These are phyloP conservation scores for Rhagonycha fulva DNA, from an alignment of 2,888 invertebrate genomes.

Conservation along the genomic window DNA sequence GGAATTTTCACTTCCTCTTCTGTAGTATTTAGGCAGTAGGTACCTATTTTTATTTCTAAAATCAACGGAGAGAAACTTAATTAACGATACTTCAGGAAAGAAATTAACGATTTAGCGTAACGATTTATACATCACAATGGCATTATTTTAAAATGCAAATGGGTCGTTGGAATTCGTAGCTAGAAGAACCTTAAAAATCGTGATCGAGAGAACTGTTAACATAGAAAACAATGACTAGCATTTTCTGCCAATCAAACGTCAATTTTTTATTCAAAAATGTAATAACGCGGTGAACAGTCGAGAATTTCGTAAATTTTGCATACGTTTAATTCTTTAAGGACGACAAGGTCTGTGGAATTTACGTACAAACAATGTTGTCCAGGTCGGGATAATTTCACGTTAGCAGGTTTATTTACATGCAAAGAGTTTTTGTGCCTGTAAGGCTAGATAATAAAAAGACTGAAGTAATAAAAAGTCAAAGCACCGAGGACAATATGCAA, in stretches of 20 bases:
- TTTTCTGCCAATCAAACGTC: background rate
- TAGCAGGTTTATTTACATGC: conserved; percentile 26
- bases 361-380: conserved; percentile 16
- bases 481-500: conserved; percentile 22
- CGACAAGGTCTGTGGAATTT: conserved; percentile 15
- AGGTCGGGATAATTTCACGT: conserved; percentile 28
- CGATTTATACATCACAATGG: background rate
- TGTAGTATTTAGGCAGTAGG: too few relatives aligned
- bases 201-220: too few relatives aligned
- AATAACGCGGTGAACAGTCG: background rate
- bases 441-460: conserved; percentile 29
- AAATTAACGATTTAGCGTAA: background rate
- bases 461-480: conserved; percentile 23
- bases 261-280: background rate
- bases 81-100: background rate
- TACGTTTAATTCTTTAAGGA: background rate
- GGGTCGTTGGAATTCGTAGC: too few relatives aligned
- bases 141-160: background rate
- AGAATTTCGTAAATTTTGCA: background rate
- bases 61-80: too few relatives aligned
- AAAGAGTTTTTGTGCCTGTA: conserved; percentile 24
- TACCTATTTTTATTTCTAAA: too few relatives aligned
- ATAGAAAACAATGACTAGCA: background rate
- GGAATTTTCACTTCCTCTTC: background rate
- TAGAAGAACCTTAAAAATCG: too few relatives aligned